Evolutionary conservation across 2,113 vertebrate genomes (phyloP).

Genomic region (Sporophila hypoxantha): DNA sequence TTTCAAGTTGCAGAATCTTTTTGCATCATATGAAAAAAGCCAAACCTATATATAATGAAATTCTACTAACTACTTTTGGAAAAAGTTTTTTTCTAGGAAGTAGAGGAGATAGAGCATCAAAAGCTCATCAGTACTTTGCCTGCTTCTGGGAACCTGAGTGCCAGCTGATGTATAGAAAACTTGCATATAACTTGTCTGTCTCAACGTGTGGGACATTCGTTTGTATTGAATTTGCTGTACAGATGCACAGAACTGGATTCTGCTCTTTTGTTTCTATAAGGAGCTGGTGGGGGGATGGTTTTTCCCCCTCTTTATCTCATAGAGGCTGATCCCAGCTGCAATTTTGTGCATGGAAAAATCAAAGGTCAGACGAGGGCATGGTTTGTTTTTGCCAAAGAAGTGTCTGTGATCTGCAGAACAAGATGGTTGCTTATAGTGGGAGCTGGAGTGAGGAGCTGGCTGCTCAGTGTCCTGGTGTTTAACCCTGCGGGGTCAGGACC

Average conservation of each 20-base stretch:
- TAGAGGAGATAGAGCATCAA: background rate
- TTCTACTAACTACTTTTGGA: background rate
- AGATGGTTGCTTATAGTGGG: background rate
- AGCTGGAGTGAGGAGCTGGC: background rate
- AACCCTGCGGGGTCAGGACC: background rate
- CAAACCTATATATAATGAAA: background rate
- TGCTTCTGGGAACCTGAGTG: too few species aligned
- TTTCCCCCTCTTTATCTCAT: background rate
- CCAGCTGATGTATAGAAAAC: background rate
- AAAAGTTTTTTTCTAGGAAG: background rate
- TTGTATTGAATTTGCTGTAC: background rate
- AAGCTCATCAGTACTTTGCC: too few species aligned
- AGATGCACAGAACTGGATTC: background rate
- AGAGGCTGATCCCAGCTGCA: background rate
- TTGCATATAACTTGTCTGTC: background rate
- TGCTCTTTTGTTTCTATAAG: background rate
- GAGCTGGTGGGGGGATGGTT: background rate
- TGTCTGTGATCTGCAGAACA: background rate
- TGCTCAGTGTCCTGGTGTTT: background rate
- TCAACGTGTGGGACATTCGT: rapidly evolving
- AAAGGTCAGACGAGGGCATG: background rate
- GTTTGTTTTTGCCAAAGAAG: background rate
- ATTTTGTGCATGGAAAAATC: background rate
- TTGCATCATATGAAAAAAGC: background rate
- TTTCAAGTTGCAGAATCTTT: background rate